Percentiles rank a stretch among this genome's conserved stretches.
Evolutionary conservation across 2,113 vertebrate species (phyloP).

Genomic region (Trogon melanurus): DNA sequence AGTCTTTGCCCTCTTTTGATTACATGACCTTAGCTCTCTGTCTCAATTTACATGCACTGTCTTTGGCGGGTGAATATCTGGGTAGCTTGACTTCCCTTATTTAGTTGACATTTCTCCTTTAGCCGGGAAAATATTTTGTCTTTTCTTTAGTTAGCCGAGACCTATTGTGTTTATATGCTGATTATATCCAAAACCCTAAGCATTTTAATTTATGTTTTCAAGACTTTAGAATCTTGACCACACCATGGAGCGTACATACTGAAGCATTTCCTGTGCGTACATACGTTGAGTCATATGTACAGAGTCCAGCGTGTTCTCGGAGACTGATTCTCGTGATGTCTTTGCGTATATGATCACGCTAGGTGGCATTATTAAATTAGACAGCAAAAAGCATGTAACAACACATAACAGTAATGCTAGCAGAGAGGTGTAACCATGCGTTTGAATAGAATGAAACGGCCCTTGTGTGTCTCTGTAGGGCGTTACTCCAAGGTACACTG

Average conservation of each 20-base stretch:
- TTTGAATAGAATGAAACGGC: not conserved
- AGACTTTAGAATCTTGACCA: not conserved
- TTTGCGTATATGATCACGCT: not conserved
- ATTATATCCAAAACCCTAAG: not conserved
- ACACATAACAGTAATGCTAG: not conserved
- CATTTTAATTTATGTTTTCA: not conserved
- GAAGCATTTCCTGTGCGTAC: not conserved
- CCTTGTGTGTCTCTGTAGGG: not conserved
- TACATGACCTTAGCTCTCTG: not conserved
- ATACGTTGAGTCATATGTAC: not conserved
- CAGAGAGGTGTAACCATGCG: not conserved
- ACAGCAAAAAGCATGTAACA: not conserved
- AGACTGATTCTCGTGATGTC: fast-evolving
- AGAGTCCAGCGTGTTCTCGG: fast-evolving
- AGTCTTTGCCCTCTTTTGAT: not conserved
- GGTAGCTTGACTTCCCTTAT: not conserved
- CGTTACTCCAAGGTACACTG: fast-evolving
- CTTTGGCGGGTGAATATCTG: not conserved
- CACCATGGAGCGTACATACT: no score
- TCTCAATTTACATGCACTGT: not conserved
- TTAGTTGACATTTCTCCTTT: not conserved
- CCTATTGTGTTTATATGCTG: not conserved
- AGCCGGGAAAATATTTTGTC: not conserved
- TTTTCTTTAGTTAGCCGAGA: not conserved
- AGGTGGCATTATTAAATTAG: not conserved